Base-by-base conservation (phyloP, 2,888 invertebrate species). In the Augiades crinisus region DNA sequence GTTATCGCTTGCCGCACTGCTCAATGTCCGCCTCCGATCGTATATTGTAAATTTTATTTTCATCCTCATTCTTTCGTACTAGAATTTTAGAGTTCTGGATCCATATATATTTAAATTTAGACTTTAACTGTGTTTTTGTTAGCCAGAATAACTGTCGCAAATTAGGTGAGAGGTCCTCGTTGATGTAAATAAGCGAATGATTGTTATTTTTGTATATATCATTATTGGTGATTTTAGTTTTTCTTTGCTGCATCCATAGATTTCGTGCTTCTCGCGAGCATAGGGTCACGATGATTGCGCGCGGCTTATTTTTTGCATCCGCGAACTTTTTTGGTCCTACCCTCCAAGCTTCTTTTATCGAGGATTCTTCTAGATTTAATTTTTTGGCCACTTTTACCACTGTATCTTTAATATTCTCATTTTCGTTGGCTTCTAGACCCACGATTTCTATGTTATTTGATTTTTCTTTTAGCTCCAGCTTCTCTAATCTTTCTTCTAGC, bases 21-120 rank as follows among this genome's bases (percentile, higher is more conserved):
- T 34, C 34, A 5, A 41, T 27, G 16, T 41, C 41, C 1, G 16
- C n/a, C 27, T 41, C 41, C 16, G 41, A 41, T 7, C 19, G 19
- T 12, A 22, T 38, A 2, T 19, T 38, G 7, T 12, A 22, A 7
- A 40, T 40, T 27, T 40, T 40, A 40, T 40, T 40, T 24, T 40
- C 40, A 5, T 14, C n/a, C 5, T 40, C 40, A 13, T 16, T 27
- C n/a, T 24, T 40, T 27, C 10, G 24, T 16, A 40, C 14, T 4
- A 40, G 27, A 8, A 40, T 40, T 16, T 13, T n/a, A 5, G 40
- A 40, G 5, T 40, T 40, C n/a, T 27, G 24, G 12, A 40, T 40
- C 40, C 40, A 40, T 2, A 40, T 40, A 17, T 27, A 40, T n/a
- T 40, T 40, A 10, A 24, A 40, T 14, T 8, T 14, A 13, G 24